A percentile compares a stretch with the other conserved stretches of the same genome.
phyloP scores from a whole-genome alignment of 2,113 vertebrate species.

The Amphiprion percula region DNA sequence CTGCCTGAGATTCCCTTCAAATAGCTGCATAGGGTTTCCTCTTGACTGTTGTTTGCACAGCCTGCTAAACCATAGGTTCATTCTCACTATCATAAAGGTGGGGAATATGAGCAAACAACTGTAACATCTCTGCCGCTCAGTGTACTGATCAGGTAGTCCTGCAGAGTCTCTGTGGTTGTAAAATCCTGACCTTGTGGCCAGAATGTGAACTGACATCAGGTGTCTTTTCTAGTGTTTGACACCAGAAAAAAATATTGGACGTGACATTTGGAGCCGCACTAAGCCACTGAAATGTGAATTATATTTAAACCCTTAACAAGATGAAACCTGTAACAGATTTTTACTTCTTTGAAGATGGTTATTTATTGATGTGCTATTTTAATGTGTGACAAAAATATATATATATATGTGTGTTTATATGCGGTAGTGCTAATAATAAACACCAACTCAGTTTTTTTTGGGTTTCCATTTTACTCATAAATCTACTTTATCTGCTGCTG shows the following conservation, averaged over 20 bases:
- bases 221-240: too few species aligned
- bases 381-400: too few species aligned
- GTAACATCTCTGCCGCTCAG: conserved; percentile 5
- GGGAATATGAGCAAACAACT: conserved; percentile 5
- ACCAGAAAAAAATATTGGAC: too few species aligned
- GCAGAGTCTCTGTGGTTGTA: not conserved
- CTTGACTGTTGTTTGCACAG: not conserved
- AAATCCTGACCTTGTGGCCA: not conserved
- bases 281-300: not conserved
- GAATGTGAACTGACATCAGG: not conserved
- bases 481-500: not conserved
- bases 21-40: not conserved
- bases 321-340: too few species aligned
- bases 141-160: conserved; percentile 15
- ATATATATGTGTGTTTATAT: not conserved
- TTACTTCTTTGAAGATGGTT: too few species aligned
- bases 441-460: not conserved
- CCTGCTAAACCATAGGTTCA: not conserved
- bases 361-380: too few species aligned
- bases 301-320: not conserved
- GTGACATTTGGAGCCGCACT: too few species aligned
- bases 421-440: not conserved
- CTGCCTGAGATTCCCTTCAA: not conserved
- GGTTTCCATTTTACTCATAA: not conserved
- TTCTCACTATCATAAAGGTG: not conserved